phyloP scores from a whole-genome alignment of 2,888 invertebrate genomes.

The Oscheius onirici region DNA sequence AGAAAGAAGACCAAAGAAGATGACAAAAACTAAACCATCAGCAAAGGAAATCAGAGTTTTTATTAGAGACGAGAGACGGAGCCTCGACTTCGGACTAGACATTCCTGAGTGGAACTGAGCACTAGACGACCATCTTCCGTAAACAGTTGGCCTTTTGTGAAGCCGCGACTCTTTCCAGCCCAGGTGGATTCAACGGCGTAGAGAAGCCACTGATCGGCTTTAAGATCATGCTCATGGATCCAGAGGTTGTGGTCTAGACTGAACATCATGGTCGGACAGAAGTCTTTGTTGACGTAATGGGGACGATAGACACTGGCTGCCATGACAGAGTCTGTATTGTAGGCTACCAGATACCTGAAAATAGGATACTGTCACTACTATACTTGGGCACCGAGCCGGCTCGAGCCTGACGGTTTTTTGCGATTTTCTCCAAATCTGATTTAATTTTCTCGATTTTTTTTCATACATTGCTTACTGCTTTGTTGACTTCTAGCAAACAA shows the following conservation, averaged over 20 bases:
- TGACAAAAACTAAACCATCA: too few relatives aligned
- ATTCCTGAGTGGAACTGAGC: constrained; percentile 62
- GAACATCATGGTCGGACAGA: constrained; percentile 64
- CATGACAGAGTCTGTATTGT: constrained; percentile 50
- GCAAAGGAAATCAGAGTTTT: too few relatives aligned
- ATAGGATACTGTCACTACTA: too few relatives aligned
- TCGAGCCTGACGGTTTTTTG: too few relatives aligned
- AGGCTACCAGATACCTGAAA: constrained; percentile 47
- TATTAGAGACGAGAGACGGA: constrained; percentile 31
- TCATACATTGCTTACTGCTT: too few relatives aligned
- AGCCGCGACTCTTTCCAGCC: constrained; percentile 58
- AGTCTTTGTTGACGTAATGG: constrained; percentile 56
- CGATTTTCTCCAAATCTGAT: too few relatives aligned
- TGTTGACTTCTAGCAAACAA: too few relatives aligned
- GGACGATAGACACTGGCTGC: constrained; percentile 54
- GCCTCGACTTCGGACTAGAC: constrained; percentile 56
- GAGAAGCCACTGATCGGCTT: constrained; percentile 67
- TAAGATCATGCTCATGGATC: constrained; percentile 57
- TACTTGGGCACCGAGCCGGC: too few relatives aligned
- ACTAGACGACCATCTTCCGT: constrained; percentile 61
- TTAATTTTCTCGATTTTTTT: too few relatives aligned
- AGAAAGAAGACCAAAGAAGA: too few relatives aligned
- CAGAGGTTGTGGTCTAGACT: constrained; percentile 65
- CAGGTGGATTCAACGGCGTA: constrained; percentile 58
- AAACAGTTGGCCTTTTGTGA: constrained; percentile 61